A percentile compares a stretch with the other conserved stretches of the same genome.
phyloP scores from a whole-genome alignment of 2,888 invertebrate species.

The Thymelicus lineola region DNA sequence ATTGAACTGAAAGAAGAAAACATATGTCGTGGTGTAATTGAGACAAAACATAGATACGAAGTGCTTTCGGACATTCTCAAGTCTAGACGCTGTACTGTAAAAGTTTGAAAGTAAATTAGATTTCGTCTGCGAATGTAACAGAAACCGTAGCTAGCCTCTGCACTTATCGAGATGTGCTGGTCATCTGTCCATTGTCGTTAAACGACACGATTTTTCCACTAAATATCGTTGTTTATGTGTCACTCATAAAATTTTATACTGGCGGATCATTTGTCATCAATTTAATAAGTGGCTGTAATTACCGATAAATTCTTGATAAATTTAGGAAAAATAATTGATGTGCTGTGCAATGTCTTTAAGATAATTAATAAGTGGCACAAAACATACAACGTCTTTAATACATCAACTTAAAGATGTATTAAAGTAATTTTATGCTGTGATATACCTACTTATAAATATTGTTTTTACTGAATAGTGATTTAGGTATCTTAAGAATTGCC shows the following conservation, averaged over 20 bases:
- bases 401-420: no score
- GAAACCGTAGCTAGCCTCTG: slow-evolving; percentile 68
- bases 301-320: no score
- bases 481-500: no score
- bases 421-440: no score
- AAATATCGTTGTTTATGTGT: neutral
- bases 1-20: slow-evolving; percentile 7
- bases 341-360: neutral
- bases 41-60: slow-evolving; percentile 55
- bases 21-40: slow-evolving; percentile 48
- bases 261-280: no score
- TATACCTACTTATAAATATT: no score
- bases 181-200: slow-evolving; percentile 48
- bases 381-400: no score
- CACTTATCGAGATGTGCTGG: slow-evolving; percentile 68
- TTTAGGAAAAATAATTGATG: no score
- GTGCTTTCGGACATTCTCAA: slow-evolving; percentile 49
- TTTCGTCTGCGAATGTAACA: slow-evolving; percentile 73
- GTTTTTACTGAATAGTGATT: no score
- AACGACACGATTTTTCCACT: slow-evolving; percentile 5
- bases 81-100: slow-evolving; percentile 67
- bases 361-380: no score
- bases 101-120: slow-evolving; percentile 77
- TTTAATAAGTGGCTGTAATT: no score
- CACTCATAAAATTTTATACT: no score